Conservation (phyloP, 1,140 invertebrate genomes). For the Bactericera cockerelli region DNA sequence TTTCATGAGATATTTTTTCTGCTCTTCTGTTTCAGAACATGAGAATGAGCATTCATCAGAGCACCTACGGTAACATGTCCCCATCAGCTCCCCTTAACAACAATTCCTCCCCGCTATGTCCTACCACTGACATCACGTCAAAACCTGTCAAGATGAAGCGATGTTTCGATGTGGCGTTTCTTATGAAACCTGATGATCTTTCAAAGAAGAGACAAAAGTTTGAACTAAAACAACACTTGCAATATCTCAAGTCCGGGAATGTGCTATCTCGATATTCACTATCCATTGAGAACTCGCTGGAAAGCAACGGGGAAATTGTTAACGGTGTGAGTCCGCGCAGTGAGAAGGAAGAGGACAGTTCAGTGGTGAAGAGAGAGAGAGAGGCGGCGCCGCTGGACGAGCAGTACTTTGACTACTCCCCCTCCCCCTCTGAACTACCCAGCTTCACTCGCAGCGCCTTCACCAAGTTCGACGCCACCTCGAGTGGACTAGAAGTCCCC, state of each 20-base stretch:
- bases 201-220: slow-evolving; percentile 32
- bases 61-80: background rate
- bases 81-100: background rate
- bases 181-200: slow-evolving; percentile 69
- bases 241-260: slow-evolving; percentile 17
- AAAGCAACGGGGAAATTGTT: slow-evolving; percentile 24
- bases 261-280: slow-evolving; percentile 20
- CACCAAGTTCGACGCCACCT: slow-evolving; percentile 27
- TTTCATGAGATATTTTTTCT: no score
- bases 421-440: background rate
- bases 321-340: background rate
- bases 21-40: background rate
- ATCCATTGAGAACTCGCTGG: slow-evolving; percentile 12
- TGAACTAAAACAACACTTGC: slow-evolving; percentile 20
- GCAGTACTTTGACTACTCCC: background rate
- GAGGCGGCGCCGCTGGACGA: background rate
- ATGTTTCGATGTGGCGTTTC: slow-evolving; percentile 72
- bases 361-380: background rate
- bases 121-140: slow-evolving; percentile 8
- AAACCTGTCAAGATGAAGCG: slow-evolving; percentile 36
- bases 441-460: slow-evolving; percentile 28
- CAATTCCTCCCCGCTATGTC: slow-evolving; percentile 7
- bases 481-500: slow-evolving; percentile 12
- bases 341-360: background rate
- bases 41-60: background rate